Base-by-base conservation (phyloP, 2,797 vertebrate species). In the Pangasius djambal region DNA sequence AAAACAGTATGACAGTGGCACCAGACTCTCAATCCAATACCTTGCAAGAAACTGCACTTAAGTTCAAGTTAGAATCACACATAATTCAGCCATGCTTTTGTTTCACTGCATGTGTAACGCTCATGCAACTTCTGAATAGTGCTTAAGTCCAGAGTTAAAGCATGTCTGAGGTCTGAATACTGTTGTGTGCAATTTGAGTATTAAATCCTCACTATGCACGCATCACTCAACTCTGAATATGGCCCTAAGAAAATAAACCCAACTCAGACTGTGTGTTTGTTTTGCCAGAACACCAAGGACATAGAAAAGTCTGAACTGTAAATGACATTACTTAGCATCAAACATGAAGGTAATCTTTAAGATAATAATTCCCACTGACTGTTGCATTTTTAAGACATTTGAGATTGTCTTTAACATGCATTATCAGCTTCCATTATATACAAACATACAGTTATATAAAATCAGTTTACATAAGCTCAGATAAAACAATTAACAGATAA, bases 281-380 rank as follows among this genome's bases (percentile, higher is more conserved):
- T 75, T 75, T 50, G 25, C 4, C 9, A 75, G 13, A n/a, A n/a
- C 28, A n/a, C 10, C 72, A 75, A 78, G 75, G 48, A 31, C 75
- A 31, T 50, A 28, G 74, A 50, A 52, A 78, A n/a, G 48, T 52
- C 48, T 31, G 28, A 16, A 16, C 2, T n/a, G 12, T 52, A 78
- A 78, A 78, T 52, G 75, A 2, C 75, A 50, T 55, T 52, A 50
- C 18, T 31, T 79, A 20, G n/a, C 13, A 55, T 55, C 3, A 3
- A 79, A 52, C 28, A 52, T 55, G 31, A 55, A 34, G 6, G 28
- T 55, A 79, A 79, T 79, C 75, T 55, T 79, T 79, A 52, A 79
- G 75, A 79, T 79, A 79, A 79, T 79, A 79, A 18, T 79, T 79
- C 2, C 48, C 50, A 31, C 48, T 18, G 16, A 75, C 72, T 44